phyloP scores from a whole-genome alignment of 35 echinoderm and acorn worm species.

The Apostichopus californicus region DNA sequence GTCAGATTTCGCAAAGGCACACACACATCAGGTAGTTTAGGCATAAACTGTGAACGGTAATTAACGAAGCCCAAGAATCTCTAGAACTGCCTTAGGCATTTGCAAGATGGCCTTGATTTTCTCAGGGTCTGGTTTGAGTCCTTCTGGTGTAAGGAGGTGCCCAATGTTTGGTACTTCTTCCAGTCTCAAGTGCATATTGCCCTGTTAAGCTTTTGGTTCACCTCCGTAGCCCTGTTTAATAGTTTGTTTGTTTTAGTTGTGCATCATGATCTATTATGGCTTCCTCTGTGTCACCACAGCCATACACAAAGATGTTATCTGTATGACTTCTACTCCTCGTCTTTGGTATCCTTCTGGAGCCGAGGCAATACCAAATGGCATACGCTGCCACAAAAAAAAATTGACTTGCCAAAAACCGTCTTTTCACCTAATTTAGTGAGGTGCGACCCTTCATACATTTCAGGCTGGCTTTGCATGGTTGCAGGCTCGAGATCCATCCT shows the following conservation, averaged over 20 bases:
- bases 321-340: conserved; percentile 45
- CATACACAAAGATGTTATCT: conserved; percentile 63
- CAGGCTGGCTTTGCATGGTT: no score
- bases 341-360: conserved; percentile 70
- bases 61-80: conserved; percentile 16
- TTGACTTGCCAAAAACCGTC: conserved; percentile 58
- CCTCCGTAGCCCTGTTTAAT: conserved; percentile 30
- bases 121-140: no score
- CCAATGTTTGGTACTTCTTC: conserved; percentile 53
- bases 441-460: no score
- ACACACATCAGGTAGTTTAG: conserved; percentile 15
- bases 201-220: conserved; percentile 69
- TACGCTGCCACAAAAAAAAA: conserved; percentile 11
- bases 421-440: background rate
- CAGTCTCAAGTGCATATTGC: conserved; percentile 56
- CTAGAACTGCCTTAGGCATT: background rate
- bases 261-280: conserved; percentile 47
- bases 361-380: conserved; percentile 64
- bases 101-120: background rate
- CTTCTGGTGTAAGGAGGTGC: no score
- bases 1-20: background rate
- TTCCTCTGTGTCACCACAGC: conserved; percentile 48
- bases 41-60: background rate
- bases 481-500: no score
- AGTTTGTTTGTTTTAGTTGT: background rate